Base-by-base conservation (phyloP, 2,797 vertebrate genomes). In the Otolemur crassicaudatus region DNA sequence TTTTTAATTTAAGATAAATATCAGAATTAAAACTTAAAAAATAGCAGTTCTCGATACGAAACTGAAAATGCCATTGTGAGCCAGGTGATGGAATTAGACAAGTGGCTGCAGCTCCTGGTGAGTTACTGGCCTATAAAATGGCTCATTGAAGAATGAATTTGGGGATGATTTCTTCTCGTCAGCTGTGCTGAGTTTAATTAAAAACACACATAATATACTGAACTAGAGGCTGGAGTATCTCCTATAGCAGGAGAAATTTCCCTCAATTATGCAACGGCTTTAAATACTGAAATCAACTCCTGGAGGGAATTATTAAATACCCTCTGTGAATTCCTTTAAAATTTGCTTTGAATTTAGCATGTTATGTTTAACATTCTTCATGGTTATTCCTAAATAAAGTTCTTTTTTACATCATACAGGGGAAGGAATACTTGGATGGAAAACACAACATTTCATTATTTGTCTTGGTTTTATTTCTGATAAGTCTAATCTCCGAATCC, bases 171-270 rank as follows among this genome's bases (percentile, higher is more conserved):
- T 76, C 37, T 82, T 89, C 60, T 84, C 63, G 92, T 87, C 67
- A 90, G 4, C 61, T 90, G 58, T 96, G 76, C n/a, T 89, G 53
- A 94, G 22, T 97, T 92, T 94, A 97, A 96, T 96, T 96, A 90
- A 84, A 94, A 89, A 46, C 3, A 31, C 43, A 94, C 40, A n/a
- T 86, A 61, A 73, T 91, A 70, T 31, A 76, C 27, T 61, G 67
- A 69, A 67, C 37, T 60, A 58, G 7, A 73, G 29, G n/a, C 43
- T 83, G 14, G 14, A 69, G 49, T 46, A 29, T 87, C n/a, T 89
- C 13, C 56, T 37, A 1, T 29, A 79, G 58, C n/a, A 46, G 29
- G 19, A 95, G 79, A 86, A 88, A 93, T 53, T 75, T 86, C 29
- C 27, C 37, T 93, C 63, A 46, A 29, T 86, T 83, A 87, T 25